Percentiles rank a stretch among this genome's conserved stretches.
phyloP scores from a whole-genome alignment of 2,888 invertebrate genomes.

The Pasiphila rectangulata region DNA sequence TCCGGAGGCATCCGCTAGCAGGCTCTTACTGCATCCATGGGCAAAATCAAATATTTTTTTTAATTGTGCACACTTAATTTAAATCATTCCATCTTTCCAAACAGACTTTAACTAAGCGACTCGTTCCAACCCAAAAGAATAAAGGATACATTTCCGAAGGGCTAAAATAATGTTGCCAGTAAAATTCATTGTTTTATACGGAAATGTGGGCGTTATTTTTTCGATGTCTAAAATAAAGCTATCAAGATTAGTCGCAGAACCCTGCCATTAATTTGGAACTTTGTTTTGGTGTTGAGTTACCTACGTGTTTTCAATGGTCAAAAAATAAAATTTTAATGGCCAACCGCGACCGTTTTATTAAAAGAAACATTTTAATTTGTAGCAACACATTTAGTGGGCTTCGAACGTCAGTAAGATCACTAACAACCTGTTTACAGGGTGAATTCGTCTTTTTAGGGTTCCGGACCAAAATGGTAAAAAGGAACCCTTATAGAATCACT shows the following conservation, averaged over 20 bases:
- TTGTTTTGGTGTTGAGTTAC: slow-evolving; percentile 27
- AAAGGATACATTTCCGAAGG: no score
- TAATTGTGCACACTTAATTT: no score
- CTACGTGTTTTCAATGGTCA: neutral
- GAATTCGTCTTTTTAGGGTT: slow-evolving; percentile 58
- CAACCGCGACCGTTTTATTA: slow-evolving; percentile 25
- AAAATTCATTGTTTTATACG: slow-evolving; percentile 36
- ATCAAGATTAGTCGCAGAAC: slow-evolving; percentile 8
- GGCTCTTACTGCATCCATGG: no score
- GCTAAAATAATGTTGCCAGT: neutral
- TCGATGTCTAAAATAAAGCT: slow-evolving; percentile 3
- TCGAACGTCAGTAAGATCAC: slow-evolving; percentile 50
- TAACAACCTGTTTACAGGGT: slow-evolving; percentile 74
- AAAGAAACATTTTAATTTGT: slow-evolving; percentile 42
- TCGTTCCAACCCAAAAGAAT: no score
- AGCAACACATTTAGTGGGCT: slow-evolving; percentile 38
- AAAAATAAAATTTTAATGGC: slow-evolving; percentile 4
- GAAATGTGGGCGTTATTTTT: slow-evolving; percentile 40
- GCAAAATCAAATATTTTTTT: no score
- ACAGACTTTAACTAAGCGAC: no score
- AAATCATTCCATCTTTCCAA: no score
- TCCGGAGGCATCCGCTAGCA: no score
- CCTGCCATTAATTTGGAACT: slow-evolving; percentile 17
- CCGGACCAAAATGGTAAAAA: neutral
- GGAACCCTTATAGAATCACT: no score